A percentile compares a stretch with the other conserved stretches of the same genome.
Conservation (phyloP, 2,888 invertebrate species). For the Cybosia mesomella region DNA sequence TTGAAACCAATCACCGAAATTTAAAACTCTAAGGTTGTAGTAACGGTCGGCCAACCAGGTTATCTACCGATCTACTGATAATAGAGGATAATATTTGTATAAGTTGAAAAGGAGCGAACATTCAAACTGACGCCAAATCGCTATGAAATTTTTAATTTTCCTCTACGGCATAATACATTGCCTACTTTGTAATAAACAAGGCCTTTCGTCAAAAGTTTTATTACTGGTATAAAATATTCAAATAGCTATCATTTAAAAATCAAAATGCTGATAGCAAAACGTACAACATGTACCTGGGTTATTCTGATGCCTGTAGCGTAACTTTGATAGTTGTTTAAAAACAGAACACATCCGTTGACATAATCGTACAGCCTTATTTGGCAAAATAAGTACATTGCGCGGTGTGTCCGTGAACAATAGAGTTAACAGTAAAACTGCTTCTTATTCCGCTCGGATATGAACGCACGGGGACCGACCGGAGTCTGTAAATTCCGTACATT, state of each 20-base stretch:
- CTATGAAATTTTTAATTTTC: not conserved
- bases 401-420: constrained; percentile 81
- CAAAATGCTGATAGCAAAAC: constrained; percentile 65
- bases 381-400: constrained; percentile 84
- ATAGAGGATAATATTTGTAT: too few species aligned
- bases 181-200: not conserved
- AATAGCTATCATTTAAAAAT: constrained; percentile 49
- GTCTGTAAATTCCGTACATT: constrained; percentile 81
- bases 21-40: not conserved
- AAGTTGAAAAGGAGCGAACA: not conserved
- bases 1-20: too few species aligned
- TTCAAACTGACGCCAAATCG: not conserved
- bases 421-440: constrained; percentile 84
- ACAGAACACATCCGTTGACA: constrained; percentile 83
- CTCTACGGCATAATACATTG: not conserved
- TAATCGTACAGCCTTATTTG: constrained; percentile 83
- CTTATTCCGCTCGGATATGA: constrained; percentile 85
- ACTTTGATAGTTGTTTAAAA: constrained; percentile 78
- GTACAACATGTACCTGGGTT: constrained; percentile 54
- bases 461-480: constrained; percentile 69
- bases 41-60: too few species aligned
- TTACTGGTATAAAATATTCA: constrained; percentile 42
- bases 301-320: constrained; percentile 62
- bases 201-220: constrained; percentile 35
- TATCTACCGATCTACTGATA: too few species aligned